Conservation (phyloP, 2,113 vertebrate genomes). For the Phocoena phocoena region DNA sequence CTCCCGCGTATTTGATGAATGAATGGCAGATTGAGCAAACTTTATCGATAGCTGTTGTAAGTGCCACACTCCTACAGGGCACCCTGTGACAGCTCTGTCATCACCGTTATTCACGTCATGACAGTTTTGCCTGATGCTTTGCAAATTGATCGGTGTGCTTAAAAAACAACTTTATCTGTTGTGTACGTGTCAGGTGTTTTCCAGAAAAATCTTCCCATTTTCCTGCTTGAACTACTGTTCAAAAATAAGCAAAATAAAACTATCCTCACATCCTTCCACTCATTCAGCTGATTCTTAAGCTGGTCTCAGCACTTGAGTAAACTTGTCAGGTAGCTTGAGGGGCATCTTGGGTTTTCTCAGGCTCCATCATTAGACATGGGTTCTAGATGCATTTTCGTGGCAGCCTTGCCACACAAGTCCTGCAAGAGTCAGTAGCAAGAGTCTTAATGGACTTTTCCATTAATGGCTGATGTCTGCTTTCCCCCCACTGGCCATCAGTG, state of each 20-base stretch:
- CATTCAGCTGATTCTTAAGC: background rate
- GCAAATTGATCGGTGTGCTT: background rate
- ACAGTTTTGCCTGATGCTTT: background rate
- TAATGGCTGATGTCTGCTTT: background rate
- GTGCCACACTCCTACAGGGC: background rate
- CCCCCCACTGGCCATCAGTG: too few relatives aligned
- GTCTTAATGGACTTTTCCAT: background rate
- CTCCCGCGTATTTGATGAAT: background rate
- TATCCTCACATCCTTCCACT: background rate
- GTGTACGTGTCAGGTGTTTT: background rate
- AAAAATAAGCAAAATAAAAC: background rate
- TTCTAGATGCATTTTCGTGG: background rate
- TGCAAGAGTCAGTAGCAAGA: background rate
- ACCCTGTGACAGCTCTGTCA: accelerated
- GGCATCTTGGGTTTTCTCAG: background rate
- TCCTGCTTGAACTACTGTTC: background rate
- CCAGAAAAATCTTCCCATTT: background rate
- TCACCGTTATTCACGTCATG: accelerated
- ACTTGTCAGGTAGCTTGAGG: background rate
- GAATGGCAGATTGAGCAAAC: too few relatives aligned
- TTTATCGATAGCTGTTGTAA: accelerated
- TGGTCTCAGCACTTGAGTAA: background rate
- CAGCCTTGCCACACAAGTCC: background rate
- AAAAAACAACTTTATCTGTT: background rate
- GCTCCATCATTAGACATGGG: background rate